Percentiles rank a stretch among this genome's conserved stretches.
Evolutionary conservation across 2,797 vertebrate genomes (phyloP).

Genomic region (Sebastes taczanowskii): DNA sequence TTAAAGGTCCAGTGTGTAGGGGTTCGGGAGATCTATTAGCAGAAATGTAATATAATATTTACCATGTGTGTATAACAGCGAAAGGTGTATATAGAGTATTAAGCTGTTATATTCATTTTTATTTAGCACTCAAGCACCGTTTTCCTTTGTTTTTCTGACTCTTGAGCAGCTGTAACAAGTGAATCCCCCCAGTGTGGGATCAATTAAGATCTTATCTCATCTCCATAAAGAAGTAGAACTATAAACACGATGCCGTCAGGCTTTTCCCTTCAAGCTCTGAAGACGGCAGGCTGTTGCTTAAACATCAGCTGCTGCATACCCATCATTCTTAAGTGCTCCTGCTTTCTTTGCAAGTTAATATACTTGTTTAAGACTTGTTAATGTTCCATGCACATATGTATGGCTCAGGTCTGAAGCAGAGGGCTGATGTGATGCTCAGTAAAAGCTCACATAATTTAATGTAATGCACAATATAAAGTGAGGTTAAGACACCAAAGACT

Average conservation of each 20-base stretch:
- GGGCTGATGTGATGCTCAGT: too few relatives aligned
- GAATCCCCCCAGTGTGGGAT: neutral
- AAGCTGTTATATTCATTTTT: too few relatives aligned
- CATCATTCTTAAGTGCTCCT: neutral
- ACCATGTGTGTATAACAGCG: too few relatives aligned
- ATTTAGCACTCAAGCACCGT: too few relatives aligned
- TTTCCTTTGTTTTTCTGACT: neutral
- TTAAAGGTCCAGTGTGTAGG: neutral
- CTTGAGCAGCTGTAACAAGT: neutral
- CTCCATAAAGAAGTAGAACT: neutral
- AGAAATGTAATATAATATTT: neutral
- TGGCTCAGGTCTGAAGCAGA: neutral
- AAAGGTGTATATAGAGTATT: neutral
- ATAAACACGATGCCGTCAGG: neutral
- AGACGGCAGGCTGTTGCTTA: neutral
- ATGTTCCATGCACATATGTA: neutral
- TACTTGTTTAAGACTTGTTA: neutral
- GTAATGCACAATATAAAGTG: neutral
- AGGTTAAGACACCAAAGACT: neutral
- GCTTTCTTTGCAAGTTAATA: neutral
- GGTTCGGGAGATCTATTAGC: rapidly evolving
- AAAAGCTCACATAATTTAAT: neutral
- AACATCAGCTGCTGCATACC: neutral
- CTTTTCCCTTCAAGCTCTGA: neutral
- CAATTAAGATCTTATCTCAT: neutral